Base-by-base conservation (phyloP, 2,888 invertebrate species). In the Argyra leucocephala region DNA sequence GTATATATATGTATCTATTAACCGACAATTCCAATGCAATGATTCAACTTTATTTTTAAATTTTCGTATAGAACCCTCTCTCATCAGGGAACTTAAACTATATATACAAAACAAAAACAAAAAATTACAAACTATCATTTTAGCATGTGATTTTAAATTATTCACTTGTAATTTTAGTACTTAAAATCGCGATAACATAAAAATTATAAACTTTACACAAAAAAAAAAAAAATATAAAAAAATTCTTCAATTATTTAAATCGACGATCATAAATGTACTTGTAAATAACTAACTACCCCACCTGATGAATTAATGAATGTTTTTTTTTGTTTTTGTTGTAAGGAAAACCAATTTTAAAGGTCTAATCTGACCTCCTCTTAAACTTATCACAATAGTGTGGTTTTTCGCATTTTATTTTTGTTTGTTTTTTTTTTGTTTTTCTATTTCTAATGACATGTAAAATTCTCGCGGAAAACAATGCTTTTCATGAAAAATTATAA, bases 381-480 rank as follows among this genome's bases (percentile, higher is more conserved):
- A 48, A n/a, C 5, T 5, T 48, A 48, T 48, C n/a, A 48, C 48
- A 48, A 48, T 48, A 12, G 48, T 48, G 48, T 48, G 48, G 48
- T 48, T 48, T n/a, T n/a, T n/a, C n/a, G n/a, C n/a, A n/a, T n/a
- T n/a, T n/a, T n/a, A n/a, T n/a, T n/a, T n/a, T 48, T 48, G 15
- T 48, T 48, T 48, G 1, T n/a, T n/a, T 12, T 48, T 15, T 48
- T 48, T 18, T n/a, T 37, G 12, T 37, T 37, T 37, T 37, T 48
- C 15, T 59, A 59, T 23, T 59, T 59, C 23, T 23, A 23, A 61
- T 31, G 66, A 66, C 66, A 66, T 66, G 66, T 63, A 66, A 66
- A 66, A 63, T 68, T 68, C 68, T 68, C 68, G 65, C 59, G 61
- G 66, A 63, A 68, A 66, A 68, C 68, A 68, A 68, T 68, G 62